phyloP scores from a whole-genome alignment of 1,140 invertebrate species.

The Battus philenor region DNA sequence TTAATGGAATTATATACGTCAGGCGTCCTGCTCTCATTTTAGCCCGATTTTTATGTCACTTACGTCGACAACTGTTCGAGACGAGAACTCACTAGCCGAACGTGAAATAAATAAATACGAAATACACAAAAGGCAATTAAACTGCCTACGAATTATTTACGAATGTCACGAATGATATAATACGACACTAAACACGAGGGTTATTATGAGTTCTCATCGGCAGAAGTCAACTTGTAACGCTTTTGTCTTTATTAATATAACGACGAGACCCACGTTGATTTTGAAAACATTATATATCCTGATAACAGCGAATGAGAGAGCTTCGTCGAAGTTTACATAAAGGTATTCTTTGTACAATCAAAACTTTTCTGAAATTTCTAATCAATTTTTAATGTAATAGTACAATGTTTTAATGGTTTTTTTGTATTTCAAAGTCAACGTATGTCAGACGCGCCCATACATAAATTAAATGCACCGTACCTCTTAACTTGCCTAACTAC shows the following conservation, averaged over 20 bases:
- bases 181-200: conserved; percentile 1
- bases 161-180: conserved; percentile 2
- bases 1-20: conserved; percentile 10
- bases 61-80: conserved; percentile 31
- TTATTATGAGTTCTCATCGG: conserved; percentile 22
- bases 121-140: conserved; percentile 4
- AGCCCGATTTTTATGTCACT: conserved; percentile 33
- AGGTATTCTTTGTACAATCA: too few species aligned
- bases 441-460: conserved; percentile 31
- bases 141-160: neutral
- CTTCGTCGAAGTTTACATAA: conserved; percentile 7
- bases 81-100: conserved; percentile 21
- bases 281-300: conserved; percentile 17
- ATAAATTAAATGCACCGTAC: conserved; percentile 68
- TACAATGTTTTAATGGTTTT: too few species aligned
- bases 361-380: too few species aligned
- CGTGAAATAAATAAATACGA: conserved; percentile 16
- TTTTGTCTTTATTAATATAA: conserved; percentile 33
- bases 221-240: conserved; percentile 33
- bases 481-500: conserved; percentile 69
- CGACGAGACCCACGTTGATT: conserved; percentile 31
- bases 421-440: conserved; percentile 55
- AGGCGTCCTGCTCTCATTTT: conserved; percentile 45
- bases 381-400: too few species aligned
- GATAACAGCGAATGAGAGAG: conserved; percentile 1